These are phyloP conservation scores for Rhinopomastus cyanomelas DNA, from an alignment of 2,113 vertebrate genomes.

Conservation along the genomic window DNA sequence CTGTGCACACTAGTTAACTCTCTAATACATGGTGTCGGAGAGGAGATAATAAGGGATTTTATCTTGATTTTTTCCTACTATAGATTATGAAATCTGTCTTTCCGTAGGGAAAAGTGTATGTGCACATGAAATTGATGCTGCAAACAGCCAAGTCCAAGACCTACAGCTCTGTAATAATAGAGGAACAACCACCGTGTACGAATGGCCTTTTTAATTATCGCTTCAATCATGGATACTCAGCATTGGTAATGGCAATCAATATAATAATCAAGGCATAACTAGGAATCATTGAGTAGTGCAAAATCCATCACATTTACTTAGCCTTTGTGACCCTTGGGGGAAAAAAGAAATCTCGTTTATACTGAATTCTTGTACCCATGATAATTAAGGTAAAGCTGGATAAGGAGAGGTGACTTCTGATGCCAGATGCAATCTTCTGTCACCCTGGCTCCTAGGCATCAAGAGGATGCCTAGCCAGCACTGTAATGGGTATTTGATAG, in stretches of 20 bases:
- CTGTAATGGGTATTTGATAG: not conserved
- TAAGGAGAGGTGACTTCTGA: not conserved
- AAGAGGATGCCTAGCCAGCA: not conserved
- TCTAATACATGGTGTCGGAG: not conserved
- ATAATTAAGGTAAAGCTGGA: not conserved
- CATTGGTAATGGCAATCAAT: constrained; percentile 41
- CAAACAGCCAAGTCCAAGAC: not conserved
- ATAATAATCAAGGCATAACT: constrained; percentile 36
- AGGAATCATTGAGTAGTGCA: not conserved
- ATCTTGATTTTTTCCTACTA: not conserved
- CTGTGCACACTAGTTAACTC: not conserved
- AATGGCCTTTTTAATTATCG: constrained; percentile 47
- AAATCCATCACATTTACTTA: constrained; percentile 47
- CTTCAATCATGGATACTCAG: constrained; percentile 21
- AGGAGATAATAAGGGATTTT: not conserved
- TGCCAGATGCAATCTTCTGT: not conserved
- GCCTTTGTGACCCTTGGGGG: not conserved
- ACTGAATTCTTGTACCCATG: not conserved
- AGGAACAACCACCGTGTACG: not conserved
- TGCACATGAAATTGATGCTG: not conserved
- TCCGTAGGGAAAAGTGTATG: not conserved
- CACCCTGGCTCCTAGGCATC: not conserved
- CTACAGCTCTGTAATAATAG: not conserved
- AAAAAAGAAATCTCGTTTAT: not conserved
- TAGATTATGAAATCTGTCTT: not conserved